Evolutionary conservation across 1,140 invertebrate genomes (phyloP).

Genomic region (Drosophila trapezifrons): DNA sequence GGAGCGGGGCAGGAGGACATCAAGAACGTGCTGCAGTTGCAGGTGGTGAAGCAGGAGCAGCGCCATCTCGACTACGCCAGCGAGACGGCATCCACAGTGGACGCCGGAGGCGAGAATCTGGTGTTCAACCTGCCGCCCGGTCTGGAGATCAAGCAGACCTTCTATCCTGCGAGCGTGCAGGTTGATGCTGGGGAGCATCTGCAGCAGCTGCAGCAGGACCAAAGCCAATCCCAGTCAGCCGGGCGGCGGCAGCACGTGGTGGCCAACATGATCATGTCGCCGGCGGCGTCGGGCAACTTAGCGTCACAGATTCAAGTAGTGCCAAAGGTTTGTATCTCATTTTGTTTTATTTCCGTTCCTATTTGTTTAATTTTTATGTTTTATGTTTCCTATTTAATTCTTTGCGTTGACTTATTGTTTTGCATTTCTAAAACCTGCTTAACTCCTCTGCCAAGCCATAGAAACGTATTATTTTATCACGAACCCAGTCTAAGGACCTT

Average conservation of each 20-base stretch:
- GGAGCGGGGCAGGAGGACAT: constrained; percentile 62
- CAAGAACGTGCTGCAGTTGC: constrained; percentile 78
- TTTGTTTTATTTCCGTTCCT: constrained; percentile 64
- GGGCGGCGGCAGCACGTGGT: constrained; percentile 77
- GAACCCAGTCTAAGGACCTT: not conserved
- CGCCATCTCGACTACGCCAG: constrained; percentile 69
- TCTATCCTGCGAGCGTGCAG: constrained; percentile 59
- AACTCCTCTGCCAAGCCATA: not conserved
- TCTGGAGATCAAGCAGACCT: constrained; percentile 79
- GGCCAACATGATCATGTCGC: constrained; percentile 82
- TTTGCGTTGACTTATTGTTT: constrained; percentile 36
- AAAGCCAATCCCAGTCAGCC: constrained; percentile 42
- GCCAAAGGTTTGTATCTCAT: constrained; percentile 83
- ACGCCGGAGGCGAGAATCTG: constrained; percentile 67
- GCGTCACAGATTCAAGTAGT: constrained; percentile 84
- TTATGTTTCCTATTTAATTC: constrained; percentile 34
- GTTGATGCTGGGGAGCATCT: constrained; percentile 56
- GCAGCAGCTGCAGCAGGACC: constrained; percentile 50
- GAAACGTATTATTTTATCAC: constrained; percentile 1
- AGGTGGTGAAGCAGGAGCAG: constrained; percentile 80
- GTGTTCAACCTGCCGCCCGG: constrained; percentile 80
- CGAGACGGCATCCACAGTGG: constrained; percentile 44
- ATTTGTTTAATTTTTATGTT: constrained; percentile 61
- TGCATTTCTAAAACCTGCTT: constrained; percentile 7
- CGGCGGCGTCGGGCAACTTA: constrained; percentile 62